These are phyloP conservation scores for Lasioglossum morio DNA, from an alignment of 2,888 invertebrate genomes.

Conservation along the genomic window DNA sequence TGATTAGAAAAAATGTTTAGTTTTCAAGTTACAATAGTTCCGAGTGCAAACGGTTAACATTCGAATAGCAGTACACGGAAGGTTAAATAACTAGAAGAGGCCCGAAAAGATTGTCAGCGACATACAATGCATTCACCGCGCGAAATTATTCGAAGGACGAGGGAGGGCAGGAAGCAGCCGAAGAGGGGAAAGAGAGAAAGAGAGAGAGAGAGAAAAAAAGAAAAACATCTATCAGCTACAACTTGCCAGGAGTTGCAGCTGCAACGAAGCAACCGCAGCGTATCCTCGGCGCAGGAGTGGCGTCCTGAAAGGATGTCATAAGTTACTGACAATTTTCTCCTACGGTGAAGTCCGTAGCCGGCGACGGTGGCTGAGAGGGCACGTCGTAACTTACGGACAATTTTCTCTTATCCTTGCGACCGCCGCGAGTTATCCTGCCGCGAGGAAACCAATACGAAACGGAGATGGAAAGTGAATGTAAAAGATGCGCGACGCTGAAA, in stretches of 20 bases:
- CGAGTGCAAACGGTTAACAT: no score
- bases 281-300: conserved; percentile 34
- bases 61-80: no score
- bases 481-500: not conserved
- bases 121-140: not conserved
- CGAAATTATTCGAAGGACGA: conserved; percentile 13
- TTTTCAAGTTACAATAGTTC: no score
- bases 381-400: conserved; percentile 29
- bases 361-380: conserved; percentile 8
- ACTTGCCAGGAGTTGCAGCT: conserved; percentile 34
- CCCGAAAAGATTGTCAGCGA: not conserved
- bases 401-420: conserved; percentile 40
- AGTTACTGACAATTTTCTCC: conserved; percentile 51
- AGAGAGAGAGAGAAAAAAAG: not conserved
- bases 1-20: no score
- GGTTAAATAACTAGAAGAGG: not conserved
- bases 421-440: conserved; percentile 15
- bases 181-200: not conserved
- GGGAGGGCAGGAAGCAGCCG: not conserved
- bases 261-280: conserved; percentile 17
- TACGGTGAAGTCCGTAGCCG: not conserved
- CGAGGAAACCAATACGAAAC: conserved; percentile 25
- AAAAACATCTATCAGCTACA: conserved; percentile 26
- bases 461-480: conserved; percentile 36
- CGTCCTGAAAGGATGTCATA: conserved; percentile 46